Base-by-base conservation (phyloP, 2,888 invertebrate species). In the Apodemia duryi region DNA sequence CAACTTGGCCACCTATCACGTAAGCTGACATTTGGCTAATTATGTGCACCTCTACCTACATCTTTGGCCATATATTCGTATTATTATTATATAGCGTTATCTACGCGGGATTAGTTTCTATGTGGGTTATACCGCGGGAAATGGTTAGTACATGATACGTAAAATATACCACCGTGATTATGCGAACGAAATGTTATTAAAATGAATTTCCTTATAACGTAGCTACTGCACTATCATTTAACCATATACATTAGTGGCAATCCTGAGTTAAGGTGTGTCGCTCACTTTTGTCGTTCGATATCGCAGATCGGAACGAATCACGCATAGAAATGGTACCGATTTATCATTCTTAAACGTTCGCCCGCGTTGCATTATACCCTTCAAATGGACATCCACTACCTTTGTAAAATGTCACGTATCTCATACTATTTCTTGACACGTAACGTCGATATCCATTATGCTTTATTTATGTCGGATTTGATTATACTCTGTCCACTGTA, bases 261-360 rank as follows among this genome's bases (percentile, higher is more conserved):
- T 65, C 67, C 73, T 76, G 77, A 77, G 74, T 70, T 69, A 68
- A 84, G 85, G 83, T 86, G 46, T 11, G 85, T 83, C 81, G 79
- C 77, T 69, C 74, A 82, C 86, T 82, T 88, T 89, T 87, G 83
- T 85, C 72, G 54, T 54, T 78, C 77, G 73, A 77, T 77, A 76
- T 78, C 77, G 76, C 77, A 74, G 81, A 74, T 79, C 81, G 90
- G 91, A 91, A 91, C 91, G 91, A 91, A 91, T 91, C 77, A 85
- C 72, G 77, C 73, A 81, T 81, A 83, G 82, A 88, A 89, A 80
- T 76, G 70, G 70, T 71, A 73, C 75, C 90, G 86, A 91, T 91
- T 88, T 87, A 90, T 91, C 91, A 91, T 91, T 83, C 88, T 88
- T 87, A 88, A 90, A 84, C 80, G 82, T 82, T 86, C 72, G 80